Evolutionary conservation across 2,888 invertebrate genomes (phyloP).

Genomic region (Noctua comes): DNA sequence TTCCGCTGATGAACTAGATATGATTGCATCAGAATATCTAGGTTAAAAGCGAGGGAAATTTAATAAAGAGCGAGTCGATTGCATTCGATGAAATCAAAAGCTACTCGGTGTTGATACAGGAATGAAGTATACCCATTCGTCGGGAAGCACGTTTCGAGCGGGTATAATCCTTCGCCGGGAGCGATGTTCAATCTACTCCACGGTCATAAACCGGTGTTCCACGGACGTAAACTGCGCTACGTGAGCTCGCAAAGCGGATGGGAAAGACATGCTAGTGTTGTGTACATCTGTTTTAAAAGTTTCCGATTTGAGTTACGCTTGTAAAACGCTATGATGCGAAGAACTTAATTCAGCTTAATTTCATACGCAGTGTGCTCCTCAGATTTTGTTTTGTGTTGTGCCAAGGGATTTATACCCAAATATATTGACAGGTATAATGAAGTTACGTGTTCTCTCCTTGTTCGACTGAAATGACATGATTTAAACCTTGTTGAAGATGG

Average conservation of each 20-base stretch:
- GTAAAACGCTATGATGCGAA: conserved; percentile 46
- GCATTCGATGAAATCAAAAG: conserved; percentile 69
- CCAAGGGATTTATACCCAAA: not conserved
- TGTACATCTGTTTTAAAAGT: conserved; percentile 59
- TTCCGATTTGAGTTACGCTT: conserved; percentile 53
- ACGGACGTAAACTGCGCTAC: conserved; percentile 78
- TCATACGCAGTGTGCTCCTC: not conserved
- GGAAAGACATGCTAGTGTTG: conserved; percentile 65
- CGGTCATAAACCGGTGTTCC: conserved; percentile 80
- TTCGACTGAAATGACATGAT: not conserved
- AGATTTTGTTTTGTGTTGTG: conserved; percentile 1
- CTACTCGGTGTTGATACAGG: conserved; percentile 66
- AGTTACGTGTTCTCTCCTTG: not conserved
- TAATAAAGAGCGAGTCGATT: conserved; percentile 64
- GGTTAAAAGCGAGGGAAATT: conserved; percentile 65
- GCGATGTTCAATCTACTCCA: conserved; percentile 81
- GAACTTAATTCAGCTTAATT: conserved; percentile 31
- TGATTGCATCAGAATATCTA: conserved; percentile 59
- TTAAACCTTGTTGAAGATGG: not conserved
- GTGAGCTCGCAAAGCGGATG: conserved; percentile 71
- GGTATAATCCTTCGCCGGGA: conserved; percentile 77
- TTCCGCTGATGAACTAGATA: conserved; percentile 55
- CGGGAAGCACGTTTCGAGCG: conserved; percentile 73
- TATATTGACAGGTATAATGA: not conserved
- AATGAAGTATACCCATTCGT: conserved; percentile 70